Percentiles rank a stretch among this genome's conserved stretches.
These are phyloP conservation scores for Apamea anceps DNA, from an alignment of 2,888 invertebrate genomes.

Conservation along the genomic window DNA sequence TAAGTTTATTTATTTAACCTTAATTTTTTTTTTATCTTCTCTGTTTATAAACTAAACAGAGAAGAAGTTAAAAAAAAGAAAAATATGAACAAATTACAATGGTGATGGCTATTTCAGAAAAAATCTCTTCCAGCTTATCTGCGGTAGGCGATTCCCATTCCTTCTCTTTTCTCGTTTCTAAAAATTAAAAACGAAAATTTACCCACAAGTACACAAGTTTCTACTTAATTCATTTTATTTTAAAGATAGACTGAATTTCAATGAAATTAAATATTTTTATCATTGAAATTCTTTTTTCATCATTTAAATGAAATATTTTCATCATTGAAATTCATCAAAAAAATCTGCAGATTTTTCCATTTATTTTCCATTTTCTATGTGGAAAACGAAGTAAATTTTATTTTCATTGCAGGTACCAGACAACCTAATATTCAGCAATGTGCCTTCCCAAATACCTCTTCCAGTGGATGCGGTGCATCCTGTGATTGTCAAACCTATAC, in stretches of 20 bases:
- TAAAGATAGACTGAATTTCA: background rate
- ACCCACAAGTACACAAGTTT: background rate
- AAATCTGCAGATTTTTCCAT: too few species aligned
- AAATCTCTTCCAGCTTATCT: background rate
- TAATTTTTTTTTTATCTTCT: too few species aligned
- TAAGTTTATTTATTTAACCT: conserved; percentile 61
- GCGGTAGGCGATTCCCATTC: too few species aligned
- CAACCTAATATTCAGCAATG: conserved; percentile 84
- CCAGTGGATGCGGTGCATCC: conserved; percentile 86
- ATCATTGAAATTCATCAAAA: too few species aligned
- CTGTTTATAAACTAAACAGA: too few species aligned
- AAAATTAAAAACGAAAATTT: too few species aligned
- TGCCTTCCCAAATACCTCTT: conserved; percentile 91
- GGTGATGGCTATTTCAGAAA: background rate
- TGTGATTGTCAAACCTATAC: conserved; percentile 91
- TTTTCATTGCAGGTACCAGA: conserved; percentile 86
- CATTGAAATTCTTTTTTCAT: background rate
- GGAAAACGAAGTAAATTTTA: background rate
- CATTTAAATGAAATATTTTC: too few species aligned
- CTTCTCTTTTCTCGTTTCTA: too few species aligned
- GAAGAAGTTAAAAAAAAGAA: background rate
- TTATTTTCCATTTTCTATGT: background rate
- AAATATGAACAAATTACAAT: background rate
- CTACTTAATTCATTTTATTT: background rate
- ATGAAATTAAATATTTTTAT: background rate